These are phyloP conservation scores for Helicorthomorpha holstii DNA, from an alignment of 1,140 invertebrate species.

Conservation along the genomic window DNA sequence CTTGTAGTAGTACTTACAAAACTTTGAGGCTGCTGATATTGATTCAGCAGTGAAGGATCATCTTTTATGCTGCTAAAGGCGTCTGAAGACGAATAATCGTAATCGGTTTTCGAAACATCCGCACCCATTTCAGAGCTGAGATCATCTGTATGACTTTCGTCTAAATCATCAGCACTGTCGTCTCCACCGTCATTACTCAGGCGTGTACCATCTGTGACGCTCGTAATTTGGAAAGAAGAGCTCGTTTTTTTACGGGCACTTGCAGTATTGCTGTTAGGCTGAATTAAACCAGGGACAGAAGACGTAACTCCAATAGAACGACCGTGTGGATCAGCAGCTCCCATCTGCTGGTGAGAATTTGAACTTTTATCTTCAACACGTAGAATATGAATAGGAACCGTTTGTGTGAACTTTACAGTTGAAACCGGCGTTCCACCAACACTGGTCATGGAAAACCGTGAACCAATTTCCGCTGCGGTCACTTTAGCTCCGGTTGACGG, in stretches of 20 bases:
- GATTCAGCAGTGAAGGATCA: not conserved
- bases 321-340: too few relatives aligned
- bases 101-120: slow-evolving; percentile 22
- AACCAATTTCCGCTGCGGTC: too few relatives aligned
- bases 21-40: not conserved
- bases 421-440: too few relatives aligned
- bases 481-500: too few relatives aligned
- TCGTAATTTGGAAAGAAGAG: slow-evolving; percentile 87
- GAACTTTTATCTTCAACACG: too few relatives aligned
- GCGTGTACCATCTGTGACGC: slow-evolving; percentile 53
- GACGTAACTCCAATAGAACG: too few relatives aligned
- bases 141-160: slow-evolving; percentile 79
- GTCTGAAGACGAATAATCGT: slow-evolving; percentile 17
- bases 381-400: too few relatives aligned
- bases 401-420: too few relatives aligned
- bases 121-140: slow-evolving; percentile 18
- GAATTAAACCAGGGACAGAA: not conserved
- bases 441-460: too few relatives aligned
- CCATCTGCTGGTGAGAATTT: too few relatives aligned
- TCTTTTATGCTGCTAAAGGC: slow-evolving; percentile 13
- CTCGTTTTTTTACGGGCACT: slow-evolving; percentile 61
- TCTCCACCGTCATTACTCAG: slow-evolving; percentile 70
- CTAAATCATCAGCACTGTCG: slow-evolving; percentile 80
- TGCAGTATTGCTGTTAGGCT: too few relatives aligned
- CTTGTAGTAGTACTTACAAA: not conserved